Percentiles rank a stretch among this genome's conserved stretches.
Evolutionary conservation across 2,888 invertebrate genomes (phyloP).

Genomic region (Nineta flava): DNA sequence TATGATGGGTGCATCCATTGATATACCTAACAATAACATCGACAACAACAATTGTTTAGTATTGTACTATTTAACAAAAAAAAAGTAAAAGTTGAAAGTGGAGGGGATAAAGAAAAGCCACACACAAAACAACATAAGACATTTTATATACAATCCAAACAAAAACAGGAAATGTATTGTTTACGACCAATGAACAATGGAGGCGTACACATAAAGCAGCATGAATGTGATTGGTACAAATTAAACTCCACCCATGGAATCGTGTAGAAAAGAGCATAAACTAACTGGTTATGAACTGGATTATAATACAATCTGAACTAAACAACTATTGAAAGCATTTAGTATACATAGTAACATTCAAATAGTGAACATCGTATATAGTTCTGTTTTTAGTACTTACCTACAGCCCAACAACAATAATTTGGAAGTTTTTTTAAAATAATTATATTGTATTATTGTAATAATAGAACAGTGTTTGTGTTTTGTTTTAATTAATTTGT

Average conservation of each 20-base stretch:
- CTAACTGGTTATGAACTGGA: neutral
- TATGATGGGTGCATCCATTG: too few relatives aligned
- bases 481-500: neutral
- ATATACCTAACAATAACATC: too few relatives aligned
- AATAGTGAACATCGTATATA: too few relatives aligned
- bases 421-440: too few relatives aligned
- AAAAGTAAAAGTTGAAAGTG: too few relatives aligned
- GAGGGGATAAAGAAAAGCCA: too few relatives aligned
- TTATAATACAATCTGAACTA: neutral
- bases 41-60: too few relatives aligned
- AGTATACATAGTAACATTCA: neutral
- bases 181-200: constrained; percentile 9
- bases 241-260: neutral
- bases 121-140: too few relatives aligned
- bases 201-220: constrained; percentile 14
- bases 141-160: neutral
- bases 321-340: neutral
- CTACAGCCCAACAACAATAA: too few relatives aligned
- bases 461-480: neutral
- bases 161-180: constrained; percentile 5
- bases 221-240: constrained; percentile 2
- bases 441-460: too few relatives aligned
- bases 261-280: neutral
- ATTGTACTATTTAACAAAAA: too few relatives aligned
- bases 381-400: too few relatives aligned